Conservation (phyloP, 2,797 vertebrate genomes). For the Pteropus rufus region DNA sequence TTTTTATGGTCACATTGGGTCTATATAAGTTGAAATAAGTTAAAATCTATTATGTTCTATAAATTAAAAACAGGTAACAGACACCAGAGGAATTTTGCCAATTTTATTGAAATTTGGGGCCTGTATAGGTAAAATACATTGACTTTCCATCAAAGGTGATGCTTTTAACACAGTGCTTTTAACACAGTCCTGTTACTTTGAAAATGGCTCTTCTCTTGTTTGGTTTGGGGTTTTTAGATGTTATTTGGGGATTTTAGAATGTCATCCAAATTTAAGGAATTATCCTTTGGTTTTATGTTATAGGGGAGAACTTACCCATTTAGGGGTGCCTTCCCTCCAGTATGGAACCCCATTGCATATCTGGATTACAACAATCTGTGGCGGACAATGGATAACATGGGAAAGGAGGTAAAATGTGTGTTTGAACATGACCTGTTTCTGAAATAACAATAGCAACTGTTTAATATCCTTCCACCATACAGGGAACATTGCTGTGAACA, state of each 20-base stretch:
- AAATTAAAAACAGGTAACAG: background rate
- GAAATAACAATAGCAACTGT: background rate
- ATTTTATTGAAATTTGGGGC: slow-evolving; percentile 9
- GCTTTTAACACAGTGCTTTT: slow-evolving; percentile 3
- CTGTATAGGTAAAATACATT: background rate
- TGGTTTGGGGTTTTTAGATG: background rate
- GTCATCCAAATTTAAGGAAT: background rate
- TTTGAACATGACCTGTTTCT: background rate
- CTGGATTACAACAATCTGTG: slow-evolving; percentile 89
- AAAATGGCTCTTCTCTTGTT: background rate
- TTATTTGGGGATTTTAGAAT: background rate
- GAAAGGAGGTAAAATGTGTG: slow-evolving; percentile 83
- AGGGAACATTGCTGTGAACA: background rate
- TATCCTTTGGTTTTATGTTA: slow-evolving; percentile 64
- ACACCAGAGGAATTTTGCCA: background rate
- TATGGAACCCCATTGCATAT: slow-evolving; percentile 86
- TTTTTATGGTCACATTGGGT: background rate
- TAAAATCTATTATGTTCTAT: background rate
- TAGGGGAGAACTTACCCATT: slow-evolving; percentile 83
- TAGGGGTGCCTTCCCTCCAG: slow-evolving; percentile 78
- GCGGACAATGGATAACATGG: slow-evolving; percentile 87
- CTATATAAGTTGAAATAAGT: background rate
- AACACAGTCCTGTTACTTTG: background rate
- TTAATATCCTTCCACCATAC: slow-evolving; percentile 8
- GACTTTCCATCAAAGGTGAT: background rate